Evolutionary conservation across 2,888 invertebrate species (phyloP).

Genomic region (Callyntrura sp.): DNA sequence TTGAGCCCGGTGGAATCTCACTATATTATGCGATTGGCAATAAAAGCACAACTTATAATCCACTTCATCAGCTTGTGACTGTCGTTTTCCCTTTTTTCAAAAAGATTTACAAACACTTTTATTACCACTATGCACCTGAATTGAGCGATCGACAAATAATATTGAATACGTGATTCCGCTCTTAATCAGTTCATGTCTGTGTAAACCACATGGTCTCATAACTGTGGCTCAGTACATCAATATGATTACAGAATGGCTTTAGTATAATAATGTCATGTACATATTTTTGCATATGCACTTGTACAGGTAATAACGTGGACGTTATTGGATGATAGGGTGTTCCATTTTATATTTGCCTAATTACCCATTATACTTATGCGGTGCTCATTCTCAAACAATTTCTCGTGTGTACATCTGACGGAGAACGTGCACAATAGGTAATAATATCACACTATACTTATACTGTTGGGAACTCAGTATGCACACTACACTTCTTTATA

Average conservation of each 20-base stretch:
- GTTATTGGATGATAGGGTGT: neutral
- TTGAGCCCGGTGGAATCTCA: neutral
- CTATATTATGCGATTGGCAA: conserved; percentile 19
- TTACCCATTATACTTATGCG: neutral
- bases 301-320: neutral
- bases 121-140: neutral
- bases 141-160: neutral
- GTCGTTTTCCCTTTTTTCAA: neutral
- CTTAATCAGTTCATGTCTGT: neutral
- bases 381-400: neutral
- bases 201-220: neutral
- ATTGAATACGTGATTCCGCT: neutral
- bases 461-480: neutral
- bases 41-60: conserved; percentile 11
- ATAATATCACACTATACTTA: neutral
- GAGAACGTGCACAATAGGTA: neutral
- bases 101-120: conserved; percentile 8
- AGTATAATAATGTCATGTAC: neutral
- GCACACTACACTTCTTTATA: neutral
- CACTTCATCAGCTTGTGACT: conserved; percentile 31
- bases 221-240: neutral
- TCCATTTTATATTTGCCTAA: conserved; percentile 10
- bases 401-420: neutral
- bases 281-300: neutral
- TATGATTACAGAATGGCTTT: neutral